Evolutionary conservation across 2,113 vertebrate species (phyloP).

Genomic region (Chloebia gouldiae): DNA sequence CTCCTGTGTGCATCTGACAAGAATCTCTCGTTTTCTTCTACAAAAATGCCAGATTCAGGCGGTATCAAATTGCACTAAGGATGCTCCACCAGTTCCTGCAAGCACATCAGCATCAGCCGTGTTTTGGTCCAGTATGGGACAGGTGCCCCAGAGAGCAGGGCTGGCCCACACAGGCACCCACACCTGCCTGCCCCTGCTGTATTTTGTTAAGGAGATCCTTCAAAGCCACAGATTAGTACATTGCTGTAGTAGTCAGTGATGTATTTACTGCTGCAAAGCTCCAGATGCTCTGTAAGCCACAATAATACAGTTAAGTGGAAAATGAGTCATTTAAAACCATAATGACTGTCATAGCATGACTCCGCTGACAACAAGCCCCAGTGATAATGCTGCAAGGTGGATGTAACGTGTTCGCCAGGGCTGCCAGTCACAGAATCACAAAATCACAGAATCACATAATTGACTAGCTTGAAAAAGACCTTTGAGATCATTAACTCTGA

Average conservation of each 20-base stretch:
- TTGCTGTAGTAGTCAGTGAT: not conserved
- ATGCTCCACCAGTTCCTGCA: fast-evolving
- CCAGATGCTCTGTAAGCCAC: conserved; percentile 8
- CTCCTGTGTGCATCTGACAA: fast-evolving
- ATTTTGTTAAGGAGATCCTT: not conserved
- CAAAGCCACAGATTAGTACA: not conserved
- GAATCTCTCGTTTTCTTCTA: not conserved
- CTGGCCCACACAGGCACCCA: not conserved
- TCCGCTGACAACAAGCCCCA: not conserved
- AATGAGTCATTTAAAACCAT: conserved; percentile 14
- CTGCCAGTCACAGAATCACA: not conserved
- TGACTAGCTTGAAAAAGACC: not conserved
- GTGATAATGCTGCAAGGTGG: fast-evolving
- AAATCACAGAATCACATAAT: not conserved
- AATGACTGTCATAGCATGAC: not conserved
- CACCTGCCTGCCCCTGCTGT: fast-evolving
- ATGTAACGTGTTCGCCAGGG: fast-evolving
- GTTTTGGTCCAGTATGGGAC: not conserved
- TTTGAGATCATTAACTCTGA: not conserved
- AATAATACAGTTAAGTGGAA: conserved; percentile 39
- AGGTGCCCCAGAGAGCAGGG: not conserved
- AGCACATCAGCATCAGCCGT: fast-evolving
- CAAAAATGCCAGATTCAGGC: not conserved
- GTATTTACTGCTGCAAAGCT: not conserved
- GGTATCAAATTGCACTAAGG: not conserved